Evolutionary conservation across 1,140 invertebrate species (phyloP).

Genomic region (Pogonognathellus flavescens): DNA sequence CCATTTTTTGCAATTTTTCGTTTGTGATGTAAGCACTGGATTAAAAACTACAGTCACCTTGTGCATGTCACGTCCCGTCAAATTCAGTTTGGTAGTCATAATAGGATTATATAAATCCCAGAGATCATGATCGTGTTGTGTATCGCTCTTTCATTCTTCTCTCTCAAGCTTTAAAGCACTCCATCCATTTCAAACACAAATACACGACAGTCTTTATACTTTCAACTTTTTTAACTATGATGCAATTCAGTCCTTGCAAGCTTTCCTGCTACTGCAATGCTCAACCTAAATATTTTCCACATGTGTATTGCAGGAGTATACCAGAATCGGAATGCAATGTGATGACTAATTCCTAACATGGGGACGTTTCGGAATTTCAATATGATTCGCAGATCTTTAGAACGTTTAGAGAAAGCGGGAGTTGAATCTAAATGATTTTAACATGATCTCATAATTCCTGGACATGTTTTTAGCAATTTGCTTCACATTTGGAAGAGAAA

Average conservation of each 20-base stretch:
- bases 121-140: not conserved
- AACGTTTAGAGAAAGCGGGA: not conserved
- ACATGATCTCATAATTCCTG: conserved; percentile 15
- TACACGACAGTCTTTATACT: too few relatives aligned
- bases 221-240: conserved; percentile 5
- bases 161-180: not conserved
- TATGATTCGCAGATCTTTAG: not conserved
- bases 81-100: conserved; percentile 17
- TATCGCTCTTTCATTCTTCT: not conserved
- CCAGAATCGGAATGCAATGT: not conserved
- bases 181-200: not conserved
- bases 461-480: conserved; percentile 33
- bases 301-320: conserved; percentile 13
- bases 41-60: conserved; percentile 18
- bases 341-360: conserved; percentile 32
- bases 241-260: conserved; percentile 34
- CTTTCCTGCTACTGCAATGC: not conserved
- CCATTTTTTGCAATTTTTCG: conserved; percentile 39
- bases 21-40: conserved; percentile 23
- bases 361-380: conserved; percentile 19
- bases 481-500: conserved; percentile 45
- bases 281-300: conserved; percentile 14
- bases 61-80: conserved; percentile 16
- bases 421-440: not conserved
- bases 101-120: conserved; percentile 11